Evolutionary conservation across 2,888 invertebrate genomes (phyloP).

Genomic region (Aplocera efformata): DNA sequence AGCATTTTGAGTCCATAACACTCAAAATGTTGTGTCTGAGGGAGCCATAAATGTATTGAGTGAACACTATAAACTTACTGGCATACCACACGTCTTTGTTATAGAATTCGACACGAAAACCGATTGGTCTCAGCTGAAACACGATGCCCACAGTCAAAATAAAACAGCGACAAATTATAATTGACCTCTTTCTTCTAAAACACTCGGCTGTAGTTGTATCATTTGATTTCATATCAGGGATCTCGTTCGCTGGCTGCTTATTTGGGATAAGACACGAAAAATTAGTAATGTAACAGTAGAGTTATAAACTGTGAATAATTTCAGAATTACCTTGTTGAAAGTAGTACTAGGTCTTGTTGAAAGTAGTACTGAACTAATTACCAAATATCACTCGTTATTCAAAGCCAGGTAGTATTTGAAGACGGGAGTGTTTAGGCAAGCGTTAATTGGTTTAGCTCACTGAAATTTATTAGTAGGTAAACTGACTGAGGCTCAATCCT

Average conservation of each 20-base stretch:
- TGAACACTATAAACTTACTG: slow-evolving; percentile 35
- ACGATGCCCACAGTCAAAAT: slow-evolving; percentile 45
- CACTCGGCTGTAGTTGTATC: neutral
- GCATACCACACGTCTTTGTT: slow-evolving; percentile 42
- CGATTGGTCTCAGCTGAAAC: slow-evolving; percentile 46
- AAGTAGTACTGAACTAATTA: no score
- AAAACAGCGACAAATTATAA: slow-evolving; percentile 18
- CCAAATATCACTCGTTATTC: slow-evolving; percentile 7
- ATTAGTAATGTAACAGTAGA: no score
- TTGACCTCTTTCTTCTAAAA: slow-evolving; percentile 8
- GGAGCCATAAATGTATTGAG: no score
- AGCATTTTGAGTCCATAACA: no score
- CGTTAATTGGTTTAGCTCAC: slow-evolving; percentile 23
- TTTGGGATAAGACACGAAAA: slow-evolving; percentile 20
- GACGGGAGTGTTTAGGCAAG: slow-evolving; percentile 23
- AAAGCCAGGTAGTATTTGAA: slow-evolving; percentile 9
- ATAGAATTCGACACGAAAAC: slow-evolving; percentile 51
- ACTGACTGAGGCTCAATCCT: neutral
- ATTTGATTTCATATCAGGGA: slow-evolving; percentile 4
- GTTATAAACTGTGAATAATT: no score
- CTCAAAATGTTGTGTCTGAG: no score
- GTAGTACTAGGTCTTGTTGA: no score
- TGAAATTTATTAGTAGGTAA: slow-evolving; percentile 12
- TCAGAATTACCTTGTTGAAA: no score
- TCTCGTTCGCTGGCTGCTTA: slow-evolving; percentile 9